These are phyloP conservation scores for Haliclona indistincta DNA, from an alignment of 37 sponge, comb jelly and placozoan species.

Conservation along the genomic window DNA sequence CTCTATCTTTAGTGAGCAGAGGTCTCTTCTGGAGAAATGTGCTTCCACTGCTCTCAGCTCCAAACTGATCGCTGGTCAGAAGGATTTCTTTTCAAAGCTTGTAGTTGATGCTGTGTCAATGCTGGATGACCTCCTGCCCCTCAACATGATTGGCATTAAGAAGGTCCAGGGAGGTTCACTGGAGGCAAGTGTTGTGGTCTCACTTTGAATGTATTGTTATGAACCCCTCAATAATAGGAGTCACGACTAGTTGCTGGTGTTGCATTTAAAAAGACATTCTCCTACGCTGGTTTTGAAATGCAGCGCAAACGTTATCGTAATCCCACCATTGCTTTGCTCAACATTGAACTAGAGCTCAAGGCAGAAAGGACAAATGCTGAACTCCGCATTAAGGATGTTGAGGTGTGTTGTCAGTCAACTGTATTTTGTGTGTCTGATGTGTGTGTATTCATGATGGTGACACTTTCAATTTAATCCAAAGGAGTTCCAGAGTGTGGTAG, in stretches of 20 bases:
- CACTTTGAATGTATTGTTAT: not conserved
- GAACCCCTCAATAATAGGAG: slow-evolving; percentile 50
- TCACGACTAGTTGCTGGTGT: slow-evolving; percentile 91
- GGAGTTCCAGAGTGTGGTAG: slow-evolving; percentile 98
- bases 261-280: slow-evolving; percentile 99
- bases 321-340: slow-evolving; percentile 93
- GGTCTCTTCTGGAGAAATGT: slow-evolving; percentile 90
- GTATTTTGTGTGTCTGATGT: not conserved
- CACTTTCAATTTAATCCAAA: slow-evolving; percentile 9
- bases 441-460: not conserved
- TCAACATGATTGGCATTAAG: slow-evolving; percentile 99
- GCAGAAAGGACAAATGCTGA: slow-evolving; percentile 98
- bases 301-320: slow-evolving; percentile 89
- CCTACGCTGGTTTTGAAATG: slow-evolving; percentile 99
- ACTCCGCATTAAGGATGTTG: slow-evolving; percentile 92
- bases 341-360: slow-evolving; percentile 97
- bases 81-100: slow-evolving; percentile 98
- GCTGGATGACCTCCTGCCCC: slow-evolving; percentile 87
- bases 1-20: slow-evolving; percentile 74
- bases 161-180: slow-evolving; percentile 92
- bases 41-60: slow-evolving; percentile 95
- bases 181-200: slow-evolving; percentile 34
- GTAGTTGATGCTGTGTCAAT: slow-evolving; percentile 96
- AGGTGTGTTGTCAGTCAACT: slow-evolving; percentile 55
- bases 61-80: slow-evolving; percentile 95